A percentile compares a stretch with the other conserved stretches of the same genome.
These are phyloP conservation scores for Papilio polyxenes DNA, from an alignment of 1,140 invertebrate species.

Conservation along the genomic window DNA sequence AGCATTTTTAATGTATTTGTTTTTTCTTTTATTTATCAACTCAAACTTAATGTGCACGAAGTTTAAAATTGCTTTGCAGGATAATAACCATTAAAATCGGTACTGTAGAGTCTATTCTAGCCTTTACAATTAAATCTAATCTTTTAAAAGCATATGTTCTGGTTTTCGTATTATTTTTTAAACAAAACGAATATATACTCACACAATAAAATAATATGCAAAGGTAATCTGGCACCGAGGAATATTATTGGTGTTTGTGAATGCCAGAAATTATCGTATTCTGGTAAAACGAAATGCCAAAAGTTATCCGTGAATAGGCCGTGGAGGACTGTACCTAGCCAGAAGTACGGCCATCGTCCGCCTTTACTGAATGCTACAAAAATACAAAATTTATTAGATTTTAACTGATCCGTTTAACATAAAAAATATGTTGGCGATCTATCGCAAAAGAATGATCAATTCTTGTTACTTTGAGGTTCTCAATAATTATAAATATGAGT, in stretches of 20 bases:
- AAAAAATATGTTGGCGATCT: no score
- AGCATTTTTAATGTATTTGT: no score
- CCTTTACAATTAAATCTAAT: no score
- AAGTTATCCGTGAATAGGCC: conserved; percentile 88
- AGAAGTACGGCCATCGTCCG: conserved; percentile 86
- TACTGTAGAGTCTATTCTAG: no score
- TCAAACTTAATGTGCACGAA: no score
- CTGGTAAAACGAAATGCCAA: conserved; percentile 83
- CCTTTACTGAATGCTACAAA: conserved; percentile 83
- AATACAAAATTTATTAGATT: not conserved
- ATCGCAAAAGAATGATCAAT: no score
- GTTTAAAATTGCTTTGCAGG: not conserved
- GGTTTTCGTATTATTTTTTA: no score
- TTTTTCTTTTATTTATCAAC: no score
- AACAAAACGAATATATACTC: conserved; percentile 66
- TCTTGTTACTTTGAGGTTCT: no score
- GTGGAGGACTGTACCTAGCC: conserved; percentile 85
- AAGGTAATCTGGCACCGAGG: conserved; percentile 84
- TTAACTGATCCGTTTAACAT: not conserved
- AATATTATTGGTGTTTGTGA: conserved; percentile 87
- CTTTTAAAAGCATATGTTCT: no score
- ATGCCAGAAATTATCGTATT: conserved; percentile 89
- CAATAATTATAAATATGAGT: no score
- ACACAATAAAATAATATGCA: conserved; percentile 88
- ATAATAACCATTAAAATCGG: not conserved